Percentiles rank a stretch among this genome's conserved stretches.
phyloP scores from a whole-genome alignment of 2,113 vertebrate species.

The Micronisus gabar region DNA sequence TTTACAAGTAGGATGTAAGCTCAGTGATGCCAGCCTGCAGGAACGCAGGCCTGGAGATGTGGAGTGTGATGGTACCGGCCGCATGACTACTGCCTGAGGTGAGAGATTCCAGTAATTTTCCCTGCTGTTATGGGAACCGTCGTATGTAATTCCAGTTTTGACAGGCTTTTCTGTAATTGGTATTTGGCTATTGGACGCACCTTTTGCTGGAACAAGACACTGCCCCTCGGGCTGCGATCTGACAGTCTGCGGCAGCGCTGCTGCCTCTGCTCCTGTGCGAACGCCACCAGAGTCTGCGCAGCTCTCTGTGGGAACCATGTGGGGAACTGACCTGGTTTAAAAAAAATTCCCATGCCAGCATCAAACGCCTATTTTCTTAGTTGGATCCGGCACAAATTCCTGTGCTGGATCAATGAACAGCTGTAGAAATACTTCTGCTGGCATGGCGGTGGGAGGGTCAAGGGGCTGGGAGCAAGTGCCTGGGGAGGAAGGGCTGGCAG shows the following conservation, averaged over 20 bases:
- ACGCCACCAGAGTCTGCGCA: fast-evolving
- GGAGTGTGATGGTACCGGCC: fast-evolving
- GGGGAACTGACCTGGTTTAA: neutral
- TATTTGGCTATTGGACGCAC: neutral
- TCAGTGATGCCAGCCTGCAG: neutral
- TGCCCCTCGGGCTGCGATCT: neutral
- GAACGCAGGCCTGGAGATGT: neutral
- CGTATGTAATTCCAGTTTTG: neutral
- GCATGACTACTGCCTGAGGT: neutral
- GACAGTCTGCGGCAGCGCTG: neutral
- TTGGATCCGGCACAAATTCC: neutral
- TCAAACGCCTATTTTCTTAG: neutral
- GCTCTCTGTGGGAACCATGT: neutral
- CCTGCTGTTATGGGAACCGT: neutral
- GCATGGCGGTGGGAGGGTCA: neutral
- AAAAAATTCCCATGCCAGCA: neutral
- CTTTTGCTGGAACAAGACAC: neutral
- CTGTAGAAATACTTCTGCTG: neutral
- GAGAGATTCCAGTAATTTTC: neutral
- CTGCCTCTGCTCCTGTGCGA: neutral
- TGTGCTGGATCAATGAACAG: neutral
- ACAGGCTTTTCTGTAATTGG: neutral
- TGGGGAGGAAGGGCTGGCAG: neutral
- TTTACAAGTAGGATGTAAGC: neutral
- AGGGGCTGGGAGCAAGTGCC: fast-evolving